Conservation (phyloP, 2,888 invertebrate genomes). For the Agonopterix subpropinquella region DNA sequence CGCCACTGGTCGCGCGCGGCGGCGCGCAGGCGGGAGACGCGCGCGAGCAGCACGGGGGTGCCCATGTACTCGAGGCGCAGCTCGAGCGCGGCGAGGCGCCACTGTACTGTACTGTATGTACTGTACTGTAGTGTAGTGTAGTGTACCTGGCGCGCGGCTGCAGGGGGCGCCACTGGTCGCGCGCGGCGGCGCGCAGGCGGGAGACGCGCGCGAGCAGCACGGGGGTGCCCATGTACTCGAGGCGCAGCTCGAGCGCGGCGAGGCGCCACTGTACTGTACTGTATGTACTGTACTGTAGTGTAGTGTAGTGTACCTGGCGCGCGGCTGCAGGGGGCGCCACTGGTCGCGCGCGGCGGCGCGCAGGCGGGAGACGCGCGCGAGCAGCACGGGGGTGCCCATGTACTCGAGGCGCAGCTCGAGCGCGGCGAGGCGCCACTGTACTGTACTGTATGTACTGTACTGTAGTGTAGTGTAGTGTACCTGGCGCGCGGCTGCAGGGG, state of each 20-base stretch:
- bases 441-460: slow-evolving; percentile 38
- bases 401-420: too few relatives aligned
- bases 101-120: too few relatives aligned
- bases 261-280: too few relatives aligned
- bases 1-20: slow-evolving; percentile 91
- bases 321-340: neutral
- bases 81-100: slow-evolving; percentile 89
- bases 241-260: too few relatives aligned
- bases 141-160: too few relatives aligned
- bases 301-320: too few relatives aligned
- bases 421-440: too few relatives aligned
- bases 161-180: slow-evolving; percentile 85
- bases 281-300: slow-evolving; percentile 81
- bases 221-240: slow-evolving; percentile 87
- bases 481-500: too few relatives aligned
- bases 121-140: too few relatives aligned
- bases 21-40: slow-evolving; percentile 88
- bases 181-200: slow-evolving; percentile 84
- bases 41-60: slow-evolving; percentile 93
- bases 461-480: slow-evolving; percentile 85
- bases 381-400: slow-evolving; percentile 8
- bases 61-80: slow-evolving; percentile 98
- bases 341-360: neutral
- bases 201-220: slow-evolving; percentile 94
- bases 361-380: neutral